phyloP scores from a whole-genome alignment of 1,140 invertebrate species.

The Cotesia typhae region DNA sequence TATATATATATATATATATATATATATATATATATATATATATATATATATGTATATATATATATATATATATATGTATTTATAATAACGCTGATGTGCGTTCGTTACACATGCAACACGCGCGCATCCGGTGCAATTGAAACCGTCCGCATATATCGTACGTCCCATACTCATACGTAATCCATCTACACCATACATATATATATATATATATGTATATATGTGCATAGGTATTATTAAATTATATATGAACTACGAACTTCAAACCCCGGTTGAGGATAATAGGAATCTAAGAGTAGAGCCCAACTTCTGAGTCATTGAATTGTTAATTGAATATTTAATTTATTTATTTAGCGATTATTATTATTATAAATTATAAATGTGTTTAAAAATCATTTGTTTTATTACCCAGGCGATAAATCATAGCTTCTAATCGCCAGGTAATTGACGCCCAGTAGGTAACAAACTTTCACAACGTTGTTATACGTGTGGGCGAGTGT shows the following conservation, averaged over 20 bases:
- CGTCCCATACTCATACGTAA: slow-evolving; percentile 3
- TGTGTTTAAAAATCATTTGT: slow-evolving; percentile 1
- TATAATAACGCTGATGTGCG: slow-evolving; percentile 30
- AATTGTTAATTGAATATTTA: neutral
- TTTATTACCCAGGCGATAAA: slow-evolving; percentile 17
- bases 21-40: too few relatives aligned
- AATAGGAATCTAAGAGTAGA: too few relatives aligned
- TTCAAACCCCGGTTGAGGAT: neutral
- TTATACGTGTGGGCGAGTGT: slow-evolving; percentile 30
- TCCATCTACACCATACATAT: neutral
- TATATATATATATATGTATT: too few relatives aligned
- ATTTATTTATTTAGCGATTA: neutral
- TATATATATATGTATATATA: too few relatives aligned
- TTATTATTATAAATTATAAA: neutral
- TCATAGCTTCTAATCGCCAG: slow-evolving; percentile 29
- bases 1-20: too few relatives aligned
- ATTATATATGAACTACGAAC: slow-evolving; percentile 18
- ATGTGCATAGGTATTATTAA: neutral
- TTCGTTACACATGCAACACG: slow-evolving; percentile 59
- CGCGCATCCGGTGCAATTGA: slow-evolving; percentile 57
- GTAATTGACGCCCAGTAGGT: slow-evolving; percentile 37
- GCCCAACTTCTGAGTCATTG: slow-evolving; percentile 13
- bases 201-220: neutral
- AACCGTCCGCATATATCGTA: slow-evolving; percentile 7
- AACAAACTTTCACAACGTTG: slow-evolving; percentile 24